Evolutionary conservation across 2,113 vertebrate genomes (phyloP), one percentile per base, ranked within the genome.

Genomic region (Boleophthalmus pectinirostris): DNA sequence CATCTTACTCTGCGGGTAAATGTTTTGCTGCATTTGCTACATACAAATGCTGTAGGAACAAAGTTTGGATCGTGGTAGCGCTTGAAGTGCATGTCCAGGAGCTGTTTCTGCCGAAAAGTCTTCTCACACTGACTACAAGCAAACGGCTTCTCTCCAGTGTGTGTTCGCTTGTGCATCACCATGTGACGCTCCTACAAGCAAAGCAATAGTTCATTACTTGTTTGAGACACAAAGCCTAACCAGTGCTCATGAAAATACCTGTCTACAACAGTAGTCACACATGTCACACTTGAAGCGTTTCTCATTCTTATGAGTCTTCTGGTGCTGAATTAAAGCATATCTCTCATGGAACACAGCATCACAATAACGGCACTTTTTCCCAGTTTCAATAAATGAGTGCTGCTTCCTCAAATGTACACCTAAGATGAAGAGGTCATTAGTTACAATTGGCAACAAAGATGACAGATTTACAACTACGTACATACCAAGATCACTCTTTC

Each of bases 241-340:
- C 45, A 61, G 18, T 45, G 66, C 11, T 12, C 3, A 23, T 14
- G 12, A 24, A 24, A 79, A 8, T 69, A 98, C 98, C 96, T 99
- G 97, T 94, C 97, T 94, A 90, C 98, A 99, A 2, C 97, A 97
- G 10, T 99, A 99, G 85, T 99, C 97, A 57, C 98, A 99, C 90
- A 97, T 96, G 79, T 99, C 98, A 75, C 98, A 99, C 82, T 98
- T 99, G 90, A 99, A 99, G 75, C 98, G 96, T 78, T 99, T 99
- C 92, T 99, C 97, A 0, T 99, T 99, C 91, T 98, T 99, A 91
- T 99, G 98, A 56, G 97, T 97, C 88, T 99, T 99, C 83, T 99
- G 98, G 77, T 99, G 98, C 82, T 99, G 98, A 80, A 99, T 98
- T 70, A 99, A 97, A 82, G 97, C 98, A 1, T 99, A 99, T 21